Evolutionary conservation across 2,888 invertebrate genomes (phyloP), one percentile per base, ranked within the genome.

Genomic region (Aporophyla nigra): DNA sequence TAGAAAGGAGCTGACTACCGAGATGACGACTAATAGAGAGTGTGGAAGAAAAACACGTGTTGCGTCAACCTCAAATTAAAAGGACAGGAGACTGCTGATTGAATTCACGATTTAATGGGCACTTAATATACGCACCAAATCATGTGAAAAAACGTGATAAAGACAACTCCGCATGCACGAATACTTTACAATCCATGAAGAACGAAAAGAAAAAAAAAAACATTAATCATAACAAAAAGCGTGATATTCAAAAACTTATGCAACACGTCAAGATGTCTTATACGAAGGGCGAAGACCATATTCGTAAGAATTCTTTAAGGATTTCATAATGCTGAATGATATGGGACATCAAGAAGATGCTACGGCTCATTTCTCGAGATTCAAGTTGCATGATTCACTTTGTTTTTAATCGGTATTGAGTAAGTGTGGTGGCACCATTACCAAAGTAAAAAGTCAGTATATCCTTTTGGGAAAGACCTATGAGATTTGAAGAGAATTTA

Each of bases 281-380:
- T 56, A 14, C 9, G 75, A 85, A 87, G 87, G 87, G 63, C 87
- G 75, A 74, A 24, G 21, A 5, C 85, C 78, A 78, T 85, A 74
- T 74, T 43, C 16, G 87, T 65, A 43, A 1, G 65, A 56, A 82
- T 71, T 76, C 71, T 70, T 53, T 59, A 87, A 58, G 51, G 27
- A 70, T 87, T 86, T 76, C 84, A 67, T 80, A 79, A 86, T 74
- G 19, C 21, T 46, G 63, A 72, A 43, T 83, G 67, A 78, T 80
- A 80, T 71, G 70, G 66, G 62, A 71, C 68, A 63, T 75, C 62
- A 69, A 58, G 62, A 76, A 75, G 80, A 78, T 78, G 71, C 19
- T 67, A 43, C 56, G 46, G 16, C 72, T 68, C 51, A 74, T 72
- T 72, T 71, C 9, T 59, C 21, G 24, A 6, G 33, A 68, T 65